These are phyloP conservation scores for Oryzias javanicus DNA, from an alignment of 2,113 vertebrate species.

Conservation along the genomic window DNA sequence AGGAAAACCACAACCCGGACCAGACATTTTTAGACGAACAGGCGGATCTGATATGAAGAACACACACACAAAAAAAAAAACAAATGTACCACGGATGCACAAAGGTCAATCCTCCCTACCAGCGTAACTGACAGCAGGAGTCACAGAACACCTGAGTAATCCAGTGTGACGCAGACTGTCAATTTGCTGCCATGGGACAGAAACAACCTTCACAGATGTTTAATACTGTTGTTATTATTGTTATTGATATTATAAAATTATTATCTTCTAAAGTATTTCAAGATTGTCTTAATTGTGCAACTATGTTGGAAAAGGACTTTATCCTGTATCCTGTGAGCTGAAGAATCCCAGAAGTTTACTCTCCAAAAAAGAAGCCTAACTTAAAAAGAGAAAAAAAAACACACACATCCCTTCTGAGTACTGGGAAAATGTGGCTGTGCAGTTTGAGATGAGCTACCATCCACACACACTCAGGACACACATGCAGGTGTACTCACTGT, in stretches of 20 bases:
- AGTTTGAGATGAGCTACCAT: conserved; percentile 67
- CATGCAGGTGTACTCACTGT: conserved; percentile 73
- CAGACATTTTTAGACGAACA: conserved; percentile 47
- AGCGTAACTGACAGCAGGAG: conserved; percentile 30
- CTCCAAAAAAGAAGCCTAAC: conserved; percentile 26
- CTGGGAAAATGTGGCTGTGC: conserved; percentile 56
- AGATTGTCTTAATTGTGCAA: conserved; percentile 74
- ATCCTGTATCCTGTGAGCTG: conserved; percentile 56
- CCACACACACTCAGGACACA: conserved; percentile 74
- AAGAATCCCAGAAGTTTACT: conserved; percentile 67
- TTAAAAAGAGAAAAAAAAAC: not conserved
- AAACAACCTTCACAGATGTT: conserved; percentile 67
- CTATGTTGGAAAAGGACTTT: conserved; percentile 62
- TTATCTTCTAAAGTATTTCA: conserved; percentile 74
- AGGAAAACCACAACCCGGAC: conserved; percentile 25
- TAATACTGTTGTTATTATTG: conserved; percentile 65
- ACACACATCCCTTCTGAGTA: conserved; percentile 55
- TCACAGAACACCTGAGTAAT: conserved; percentile 44
- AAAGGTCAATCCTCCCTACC: conserved; percentile 40
- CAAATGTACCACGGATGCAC: conserved; percentile 27
- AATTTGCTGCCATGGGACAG: conserved; percentile 58
- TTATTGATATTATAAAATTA: conserved; percentile 70
- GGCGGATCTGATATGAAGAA: conserved; percentile 47
- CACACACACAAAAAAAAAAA: conserved; percentile 27
- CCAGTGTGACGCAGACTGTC: conserved; percentile 39